Base-by-base conservation (phyloP, 2,888 invertebrate genomes). In the Scelioninae gen. 2 region DNA sequence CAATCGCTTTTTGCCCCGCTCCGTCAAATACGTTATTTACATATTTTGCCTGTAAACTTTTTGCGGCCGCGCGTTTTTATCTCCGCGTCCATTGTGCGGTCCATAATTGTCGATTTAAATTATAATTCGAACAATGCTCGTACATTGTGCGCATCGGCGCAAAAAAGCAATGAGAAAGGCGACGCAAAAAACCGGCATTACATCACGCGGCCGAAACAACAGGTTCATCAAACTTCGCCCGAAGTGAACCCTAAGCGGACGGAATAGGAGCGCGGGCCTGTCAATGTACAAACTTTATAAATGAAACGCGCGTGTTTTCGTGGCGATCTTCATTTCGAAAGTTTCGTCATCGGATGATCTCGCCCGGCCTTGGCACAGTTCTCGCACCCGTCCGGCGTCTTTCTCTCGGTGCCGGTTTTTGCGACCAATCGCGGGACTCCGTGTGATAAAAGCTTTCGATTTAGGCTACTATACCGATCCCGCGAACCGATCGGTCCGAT, bases 331-430 rank as follows among this genome's bases (percentile, higher is more conserved):
- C 73, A 61, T 67, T 67, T 67, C 67, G 73, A 73, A 73, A 73
- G 73, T 73, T 73, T 73, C 73, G 52, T 73, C 73, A 73, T 73
- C 53, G 50, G 67, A 71, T 71, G 73, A 73, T 73, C 64, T 57
- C 50, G 55, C 50, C 16, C 35, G 73, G 33, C 73, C 73, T 73
- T 73, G 73, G 72, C 72, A 67, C 67, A 61, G 37, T 72, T 72
- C 41, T 60, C 61, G 61, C 57, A 50, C 57, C 10, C 15, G 22
- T 22, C 33, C 31, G 31, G 43, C 13, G 46, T 58, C 57, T 72
- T 55, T 72, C 57, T 65, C 53, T 53, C 35, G 31, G 19, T 16
- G 2, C 33, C 9, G 31, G 5, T 22, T 22, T 22, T 22, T 22
- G 5, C n/a, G n/a, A n/a, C n/a, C n/a, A n/a, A n/a, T n/a, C n/a